Conservation (phyloP, 2,888 invertebrate species). For the Caenorhabditis parvicauda region DNA sequence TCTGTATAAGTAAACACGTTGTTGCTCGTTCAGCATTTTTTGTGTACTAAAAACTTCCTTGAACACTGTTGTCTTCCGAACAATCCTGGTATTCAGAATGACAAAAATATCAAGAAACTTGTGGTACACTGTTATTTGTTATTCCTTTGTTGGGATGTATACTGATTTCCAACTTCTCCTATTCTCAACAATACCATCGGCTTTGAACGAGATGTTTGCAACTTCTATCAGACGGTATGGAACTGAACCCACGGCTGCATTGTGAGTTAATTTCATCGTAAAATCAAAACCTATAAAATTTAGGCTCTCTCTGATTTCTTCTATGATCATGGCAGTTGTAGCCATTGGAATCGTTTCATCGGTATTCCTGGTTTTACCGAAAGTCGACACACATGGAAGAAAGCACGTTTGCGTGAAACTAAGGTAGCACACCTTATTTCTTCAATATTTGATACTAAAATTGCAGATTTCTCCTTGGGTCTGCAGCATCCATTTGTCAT, state of each 20-base stretch:
- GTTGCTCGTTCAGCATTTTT: no score
- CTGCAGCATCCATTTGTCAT: conserved; percentile 7
- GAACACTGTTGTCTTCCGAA: no score
- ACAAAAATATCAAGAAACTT: conserved; percentile 25
- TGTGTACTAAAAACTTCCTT: no score
- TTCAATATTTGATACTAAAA: not conserved
- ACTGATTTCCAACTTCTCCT: conserved; percentile 11
- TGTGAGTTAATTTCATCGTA: conserved; percentile 5
- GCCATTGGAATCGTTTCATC: conserved; percentile 16
- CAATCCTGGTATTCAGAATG: no score
- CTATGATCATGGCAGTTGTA: conserved; percentile 9
- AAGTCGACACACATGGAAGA: conserved; percentile 22
- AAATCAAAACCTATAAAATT: not conserved
- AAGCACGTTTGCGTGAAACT: conserved; percentile 17
- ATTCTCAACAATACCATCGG: conserved; percentile 18
- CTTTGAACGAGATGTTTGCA: conserved; percentile 18
- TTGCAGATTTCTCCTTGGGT: conserved; percentile 12
- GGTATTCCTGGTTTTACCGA: conserved; percentile 21
- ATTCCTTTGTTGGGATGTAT: conserved; percentile 20
- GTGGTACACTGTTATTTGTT: conserved; percentile 17
- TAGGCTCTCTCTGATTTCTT: conserved; percentile 24
- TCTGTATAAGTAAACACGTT: no score
- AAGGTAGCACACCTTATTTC: conserved; percentile 13
- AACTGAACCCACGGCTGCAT: conserved; percentile 11
- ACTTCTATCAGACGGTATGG: conserved; percentile 23